Evolutionary conservation across 2,888 invertebrate species (phyloP).

Genomic region (Himalopsyche kuldschensis): DNA sequence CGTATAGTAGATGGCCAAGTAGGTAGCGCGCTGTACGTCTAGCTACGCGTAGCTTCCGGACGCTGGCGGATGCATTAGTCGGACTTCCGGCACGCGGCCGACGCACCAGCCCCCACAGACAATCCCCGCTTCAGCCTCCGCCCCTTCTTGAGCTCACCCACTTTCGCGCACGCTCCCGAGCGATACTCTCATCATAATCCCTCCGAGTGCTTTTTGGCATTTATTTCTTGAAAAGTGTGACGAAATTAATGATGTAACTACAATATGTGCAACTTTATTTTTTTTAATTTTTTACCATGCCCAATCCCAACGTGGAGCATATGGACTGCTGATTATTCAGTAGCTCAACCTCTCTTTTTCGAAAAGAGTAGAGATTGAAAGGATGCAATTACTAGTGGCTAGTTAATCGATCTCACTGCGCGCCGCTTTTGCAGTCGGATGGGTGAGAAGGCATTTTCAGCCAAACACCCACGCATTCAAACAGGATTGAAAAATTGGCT

Average conservation of each 20-base stretch:
- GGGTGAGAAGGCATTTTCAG: too few species aligned
- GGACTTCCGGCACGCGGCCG: constrained; percentile 51
- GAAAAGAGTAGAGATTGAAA: too few species aligned
- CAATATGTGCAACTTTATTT: too few species aligned
- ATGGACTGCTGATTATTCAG: too few species aligned
- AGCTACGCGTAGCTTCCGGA: constrained; percentile 42
- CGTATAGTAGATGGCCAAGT: neutral
- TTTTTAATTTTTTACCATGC: too few species aligned
- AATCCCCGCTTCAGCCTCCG: constrained; percentile 1
- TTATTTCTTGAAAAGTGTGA: neutral
- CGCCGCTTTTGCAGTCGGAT: too few species aligned
- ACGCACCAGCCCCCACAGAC: constrained; percentile 38
- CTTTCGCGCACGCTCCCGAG: neutral
- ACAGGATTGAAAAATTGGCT: too few species aligned
- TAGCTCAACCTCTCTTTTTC: too few species aligned
- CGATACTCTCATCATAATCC: neutral
- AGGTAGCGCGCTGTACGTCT: neutral
- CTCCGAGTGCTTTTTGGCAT: neutral
- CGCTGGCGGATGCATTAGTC: constrained; percentile 61
- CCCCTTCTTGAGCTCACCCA: constrained; percentile 1
- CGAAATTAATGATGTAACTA: neutral
- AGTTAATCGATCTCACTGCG: too few species aligned
- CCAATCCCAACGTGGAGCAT: too few species aligned
- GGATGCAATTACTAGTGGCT: too few species aligned
- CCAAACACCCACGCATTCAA: too few species aligned